Evolutionary conservation across 2,113 vertebrate species (phyloP).

Genomic region (Lepus timidus): DNA sequence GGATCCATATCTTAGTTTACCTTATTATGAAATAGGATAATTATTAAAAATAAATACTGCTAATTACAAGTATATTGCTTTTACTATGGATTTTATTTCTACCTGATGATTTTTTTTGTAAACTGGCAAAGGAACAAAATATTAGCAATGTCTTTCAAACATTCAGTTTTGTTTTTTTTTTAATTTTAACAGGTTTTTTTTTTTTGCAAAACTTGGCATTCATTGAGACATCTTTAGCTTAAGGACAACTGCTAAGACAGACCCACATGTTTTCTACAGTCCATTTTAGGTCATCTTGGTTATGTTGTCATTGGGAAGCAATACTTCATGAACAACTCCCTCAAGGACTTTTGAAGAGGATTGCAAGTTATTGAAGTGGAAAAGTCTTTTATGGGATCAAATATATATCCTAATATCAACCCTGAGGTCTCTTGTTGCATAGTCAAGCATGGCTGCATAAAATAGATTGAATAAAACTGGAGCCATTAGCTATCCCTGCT

Average conservation of each 20-base stretch:
- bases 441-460: slow-evolving; percentile 84
- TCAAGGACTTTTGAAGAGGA: slow-evolving; percentile 82
- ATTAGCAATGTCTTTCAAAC: not conserved
- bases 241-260: not conserved
- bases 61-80: not conserved
- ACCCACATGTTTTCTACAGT: slow-evolving; percentile 59
- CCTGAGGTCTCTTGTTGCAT: slow-evolving; percentile 80
- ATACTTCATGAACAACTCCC: slow-evolving; percentile 75
- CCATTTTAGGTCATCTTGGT: slow-evolving; percentile 50
- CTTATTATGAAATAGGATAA: not conserved
- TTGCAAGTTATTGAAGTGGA: slow-evolving; percentile 79
- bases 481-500: slow-evolving; percentile 66
- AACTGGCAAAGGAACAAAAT: not conserved
- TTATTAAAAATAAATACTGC: not conserved
- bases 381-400: slow-evolving; percentile 77
- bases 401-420: slow-evolving; percentile 82
- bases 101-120: not conserved
- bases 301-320: slow-evolving; percentile 70
- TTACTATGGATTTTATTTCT: not conserved
- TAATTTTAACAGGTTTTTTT: not conserved
- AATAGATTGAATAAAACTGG: slow-evolving; percentile 83
- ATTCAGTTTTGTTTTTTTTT: not conserved
- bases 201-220: not conserved
- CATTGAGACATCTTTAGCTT: not conserved
- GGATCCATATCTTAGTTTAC: not conserved